Evolutionary conservation across 2,888 invertebrate genomes (phyloP).

Genomic region (Ceratothoa steindachneri): DNA sequence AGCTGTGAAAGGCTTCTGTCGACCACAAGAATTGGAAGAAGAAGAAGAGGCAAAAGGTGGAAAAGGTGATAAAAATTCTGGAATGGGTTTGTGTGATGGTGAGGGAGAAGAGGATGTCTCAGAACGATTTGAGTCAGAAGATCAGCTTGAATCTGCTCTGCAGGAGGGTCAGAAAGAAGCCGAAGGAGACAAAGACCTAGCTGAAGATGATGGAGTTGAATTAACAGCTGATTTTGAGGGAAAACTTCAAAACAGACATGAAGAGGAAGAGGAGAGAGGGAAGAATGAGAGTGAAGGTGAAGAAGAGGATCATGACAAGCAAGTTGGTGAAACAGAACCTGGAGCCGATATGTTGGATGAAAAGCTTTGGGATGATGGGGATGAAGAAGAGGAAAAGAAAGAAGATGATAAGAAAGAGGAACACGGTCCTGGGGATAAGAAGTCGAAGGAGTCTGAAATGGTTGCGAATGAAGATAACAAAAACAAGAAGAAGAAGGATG

Average conservation of each 20-base stretch:
- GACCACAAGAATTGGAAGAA: constrained; percentile 75
- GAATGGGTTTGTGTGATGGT: constrained; percentile 86
- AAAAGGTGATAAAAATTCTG: constrained; percentile 60
- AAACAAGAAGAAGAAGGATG: constrained; percentile 54
- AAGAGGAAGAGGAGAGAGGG: constrained; percentile 60
- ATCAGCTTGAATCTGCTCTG: constrained; percentile 85
- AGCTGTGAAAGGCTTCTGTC: constrained; percentile 77
- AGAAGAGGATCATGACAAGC: constrained; percentile 81
- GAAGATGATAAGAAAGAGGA: constrained; percentile 65
- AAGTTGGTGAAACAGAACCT: constrained; percentile 91
- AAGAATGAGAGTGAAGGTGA: constrained; percentile 59
- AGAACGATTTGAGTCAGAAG: constrained; percentile 83
- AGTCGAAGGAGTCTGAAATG: constrained; percentile 60
- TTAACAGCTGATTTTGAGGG: constrained; percentile 95
- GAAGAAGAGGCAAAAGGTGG: constrained; percentile 53
- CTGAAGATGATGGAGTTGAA: constrained; percentile 84
- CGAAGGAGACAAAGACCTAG: constrained; percentile 65
- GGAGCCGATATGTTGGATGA: constrained; percentile 64
- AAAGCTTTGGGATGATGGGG: constrained; percentile 55
- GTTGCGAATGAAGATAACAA: constrained; percentile 66
- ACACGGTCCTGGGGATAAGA: constrained; percentile 55
- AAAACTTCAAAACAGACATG: constrained; percentile 71
- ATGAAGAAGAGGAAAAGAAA: constrained; percentile 58
- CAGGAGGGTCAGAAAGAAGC: constrained; percentile 71
- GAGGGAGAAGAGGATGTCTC: constrained; percentile 92